Conservation (phyloP, 2,888 invertebrate genomes). For the Mechanitis mazaeus region DNA sequence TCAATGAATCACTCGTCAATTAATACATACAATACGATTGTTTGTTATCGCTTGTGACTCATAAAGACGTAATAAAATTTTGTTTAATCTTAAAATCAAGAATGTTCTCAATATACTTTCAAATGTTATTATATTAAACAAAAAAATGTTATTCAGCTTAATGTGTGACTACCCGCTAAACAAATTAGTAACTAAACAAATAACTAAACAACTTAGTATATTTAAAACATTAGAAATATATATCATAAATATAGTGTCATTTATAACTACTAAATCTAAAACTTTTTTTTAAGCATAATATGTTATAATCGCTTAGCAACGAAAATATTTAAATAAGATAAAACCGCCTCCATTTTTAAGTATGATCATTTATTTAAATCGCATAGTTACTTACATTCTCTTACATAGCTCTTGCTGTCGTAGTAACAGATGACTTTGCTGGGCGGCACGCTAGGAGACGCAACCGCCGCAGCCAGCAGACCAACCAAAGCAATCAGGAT, state of each 20-base stretch:
- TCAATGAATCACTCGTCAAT: too few species aligned
- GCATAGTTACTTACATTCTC: slow-evolving; percentile 77
- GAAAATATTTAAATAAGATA: not conserved
- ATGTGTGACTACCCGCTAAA: slow-evolving; percentile 14
- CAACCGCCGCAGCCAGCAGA: slow-evolving; percentile 45
- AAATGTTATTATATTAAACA: slow-evolving; percentile 13
- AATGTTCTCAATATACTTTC: slow-evolving; percentile 7
- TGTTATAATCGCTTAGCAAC: slow-evolving; percentile 13
- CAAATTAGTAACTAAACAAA: too few species aligned
- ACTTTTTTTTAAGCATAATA: too few species aligned
- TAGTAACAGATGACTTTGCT: slow-evolving; percentile 84
- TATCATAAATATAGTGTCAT: too few species aligned
- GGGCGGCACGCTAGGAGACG: slow-evolving; percentile 56
- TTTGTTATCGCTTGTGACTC: slow-evolving; percentile 9
- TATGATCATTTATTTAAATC: not conserved
- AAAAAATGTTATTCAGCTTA: slow-evolving; percentile 7
- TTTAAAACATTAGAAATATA: too few species aligned
- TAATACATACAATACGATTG: not conserved
- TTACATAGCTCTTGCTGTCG: slow-evolving; percentile 81
- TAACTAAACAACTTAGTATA: too few species aligned
- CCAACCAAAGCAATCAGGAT: slow-evolving; percentile 48
- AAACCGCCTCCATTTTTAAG: not conserved
- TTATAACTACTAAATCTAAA: too few species aligned
- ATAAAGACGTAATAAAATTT: too few species aligned
- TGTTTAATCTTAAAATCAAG: too few species aligned